Evolutionary conservation across 2,797 vertebrate species (phyloP).

Genomic region (Tachyglossus aculeatus): DNA sequence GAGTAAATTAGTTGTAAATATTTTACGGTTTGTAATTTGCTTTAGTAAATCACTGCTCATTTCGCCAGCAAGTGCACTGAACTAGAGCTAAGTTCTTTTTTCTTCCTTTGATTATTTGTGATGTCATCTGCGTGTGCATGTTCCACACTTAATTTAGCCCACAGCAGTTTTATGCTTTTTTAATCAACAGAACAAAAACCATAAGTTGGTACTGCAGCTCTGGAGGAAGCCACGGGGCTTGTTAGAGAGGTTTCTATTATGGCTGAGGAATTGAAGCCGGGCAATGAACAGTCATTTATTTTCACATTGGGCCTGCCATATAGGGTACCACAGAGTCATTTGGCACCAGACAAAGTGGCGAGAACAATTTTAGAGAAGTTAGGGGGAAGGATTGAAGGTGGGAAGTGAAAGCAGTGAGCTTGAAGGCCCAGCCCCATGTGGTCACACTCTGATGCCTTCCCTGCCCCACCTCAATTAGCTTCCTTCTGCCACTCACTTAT

Average conservation of each 20-base stretch:
- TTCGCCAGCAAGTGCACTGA: not conserved
- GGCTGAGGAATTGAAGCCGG: not conserved
- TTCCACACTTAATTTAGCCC: not conserved
- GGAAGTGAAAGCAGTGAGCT: not conserved
- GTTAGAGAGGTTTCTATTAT: not conserved
- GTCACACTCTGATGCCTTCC: too few relatives aligned
- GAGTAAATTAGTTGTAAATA: conserved; percentile 48
- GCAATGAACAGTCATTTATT: not conserved
- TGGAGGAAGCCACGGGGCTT: not conserved
- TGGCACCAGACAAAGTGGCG: too few relatives aligned
- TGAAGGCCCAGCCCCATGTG: too few relatives aligned
- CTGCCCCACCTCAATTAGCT: too few relatives aligned
- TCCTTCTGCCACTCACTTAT: too few relatives aligned
- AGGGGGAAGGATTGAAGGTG: not conserved
- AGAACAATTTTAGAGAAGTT: accelerated
- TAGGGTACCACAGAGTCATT: too few relatives aligned
- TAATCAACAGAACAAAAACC: not conserved
- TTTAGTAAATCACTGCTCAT: conserved; percentile 32
- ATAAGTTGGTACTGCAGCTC: not conserved
- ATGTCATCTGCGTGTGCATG: not conserved
- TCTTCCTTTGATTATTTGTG: conserved; percentile 1
- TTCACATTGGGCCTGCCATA: too few relatives aligned
- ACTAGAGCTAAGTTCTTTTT: not conserved
- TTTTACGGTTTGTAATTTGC: conserved; percentile 45
- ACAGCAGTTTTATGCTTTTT: not conserved